Base-by-base conservation (phyloP, 1,140 invertebrate genomes). In the Tetranychus cinnabarinus region DNA sequence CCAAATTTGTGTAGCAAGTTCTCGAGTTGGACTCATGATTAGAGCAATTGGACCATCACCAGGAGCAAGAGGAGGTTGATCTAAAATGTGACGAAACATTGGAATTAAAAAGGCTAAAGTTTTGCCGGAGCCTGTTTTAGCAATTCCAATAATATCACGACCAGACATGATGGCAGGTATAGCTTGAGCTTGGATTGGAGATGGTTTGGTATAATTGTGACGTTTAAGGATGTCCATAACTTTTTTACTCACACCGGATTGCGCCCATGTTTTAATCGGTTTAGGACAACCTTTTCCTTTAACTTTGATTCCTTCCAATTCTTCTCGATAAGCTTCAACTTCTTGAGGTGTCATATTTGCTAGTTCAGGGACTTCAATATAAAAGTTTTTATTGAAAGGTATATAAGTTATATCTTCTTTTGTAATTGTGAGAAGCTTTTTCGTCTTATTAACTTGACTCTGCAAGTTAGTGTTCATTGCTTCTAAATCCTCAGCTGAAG, bases 91-190 rank as follows among this genome's bases (percentile, higher is more conserved):
- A 56, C 96, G 77, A 71, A 98, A 93, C 91, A 99, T 95, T 2
- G 96, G 96, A 54, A 99, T 72, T 15, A 99, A 79, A 73, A 99
- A 99, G 0, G 95, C 95, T 33, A 99, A 72, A 1, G 96, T 99
- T 76, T 99, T 99, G 13, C 96, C 96, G 71, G 89, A 96, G 13
- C 76, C 76, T 34, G 96, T 98, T 77, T 98, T 98, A 6, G 96
- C 96, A 70, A 98, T 98, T 61, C 95, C 95, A 70, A 99, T 98
- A 42, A 99, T 76, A 77, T 99, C 93, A 60, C 92, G 71, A 33
- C 83, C 83, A 61, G 85, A 92, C 92, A 99, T 97, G 64, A 98
- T 89, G n/a, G 90, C 86, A 36, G 95, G 95, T 71, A 99, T 91
- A 10, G 92, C 92, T 76, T 99, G 95, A 56, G 87, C 82, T 73